phyloP scores from a whole-genome alignment of 2,888 invertebrate genomes.

The Drosophila recens region DNA sequence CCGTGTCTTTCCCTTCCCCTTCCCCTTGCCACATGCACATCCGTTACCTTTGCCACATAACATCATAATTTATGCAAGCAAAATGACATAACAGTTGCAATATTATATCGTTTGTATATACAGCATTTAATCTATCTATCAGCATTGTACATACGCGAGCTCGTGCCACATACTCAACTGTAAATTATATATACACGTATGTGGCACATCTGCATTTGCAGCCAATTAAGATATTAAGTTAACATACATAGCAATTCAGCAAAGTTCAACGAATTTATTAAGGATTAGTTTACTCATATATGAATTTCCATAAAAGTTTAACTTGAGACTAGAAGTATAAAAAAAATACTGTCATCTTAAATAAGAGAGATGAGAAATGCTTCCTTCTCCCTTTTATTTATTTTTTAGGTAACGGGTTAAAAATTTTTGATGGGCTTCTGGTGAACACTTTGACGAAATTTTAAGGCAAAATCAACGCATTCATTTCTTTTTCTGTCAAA shows the following conservation, averaged over 20 bases:
- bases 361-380: too few relatives aligned
- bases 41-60: constrained; percentile 64
- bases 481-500: too few relatives aligned
- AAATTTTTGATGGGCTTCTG: too few relatives aligned
- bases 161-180: constrained; percentile 8
- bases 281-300: too few relatives aligned
- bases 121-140: constrained; percentile 28
- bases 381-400: too few relatives aligned
- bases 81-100: constrained; percentile 69
- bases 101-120: constrained; percentile 47
- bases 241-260: constrained; percentile 33
- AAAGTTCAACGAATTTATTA: constrained; percentile 3
- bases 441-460: too few relatives aligned
- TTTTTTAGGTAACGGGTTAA: too few relatives aligned
- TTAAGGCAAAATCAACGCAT: too few relatives aligned
- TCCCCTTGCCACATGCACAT: constrained; percentile 20
- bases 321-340: too few relatives aligned
- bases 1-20: neutral
- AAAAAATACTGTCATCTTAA: too few relatives aligned
- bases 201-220: constrained; percentile 26
- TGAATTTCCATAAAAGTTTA: too few relatives aligned
- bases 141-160: neutral
- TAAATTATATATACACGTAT: constrained; percentile 2
- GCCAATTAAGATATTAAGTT: constrained; percentile 43
- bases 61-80: constrained; percentile 68